Base-by-base conservation (phyloP, 2,113 vertebrate species). In the Sardina pilchardus region DNA sequence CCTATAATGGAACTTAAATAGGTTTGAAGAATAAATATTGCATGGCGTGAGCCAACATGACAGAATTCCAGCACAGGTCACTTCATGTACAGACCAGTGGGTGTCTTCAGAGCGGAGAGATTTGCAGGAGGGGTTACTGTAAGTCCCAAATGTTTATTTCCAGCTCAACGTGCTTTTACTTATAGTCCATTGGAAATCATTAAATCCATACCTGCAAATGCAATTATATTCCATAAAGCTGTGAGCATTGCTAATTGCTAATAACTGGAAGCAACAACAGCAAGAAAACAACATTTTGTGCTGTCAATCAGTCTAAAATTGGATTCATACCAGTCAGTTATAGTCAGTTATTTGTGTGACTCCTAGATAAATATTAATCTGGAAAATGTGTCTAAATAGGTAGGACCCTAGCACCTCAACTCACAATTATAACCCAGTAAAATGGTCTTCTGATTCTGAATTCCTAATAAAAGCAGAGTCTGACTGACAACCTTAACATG, bases 291-390 rank as follows among this genome's bases (percentile, higher is more conserved):
- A 75, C 30, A 36, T 78, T 78, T 36, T 78, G 9, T 24, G 17
- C 90, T 93, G 93, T 90, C 92, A 93, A 92, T 94, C 93, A 94
- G 91, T 92, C 88, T 44, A 7, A 93, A 93, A 92, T 90, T 93
- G 92, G 92, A 94, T 94, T 94, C 90, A 89, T 59, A 88, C 89
- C 91, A 90, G 89, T 90, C 91, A 91, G 92, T 92, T 83, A 90
- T 42, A 89, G 91, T 93, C 91, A 93, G 92, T 90, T 90, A 83
- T 94, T 94, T 92, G 89, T 90, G 63, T 12, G 90, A 87, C 91
- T 92, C 90, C 84, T 36, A 16, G 71, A 78, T 78, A 78, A 78
- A 78, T 78, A 78, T 36, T 78, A 78, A 78, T 78, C 71, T 34
- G 71, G 34, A 34, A 78, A 78, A 78, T 78, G 34, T 39, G 71